Conservation (phyloP, 2,888 invertebrate genomes). For the Lampropteryx suffumata region DNA sequence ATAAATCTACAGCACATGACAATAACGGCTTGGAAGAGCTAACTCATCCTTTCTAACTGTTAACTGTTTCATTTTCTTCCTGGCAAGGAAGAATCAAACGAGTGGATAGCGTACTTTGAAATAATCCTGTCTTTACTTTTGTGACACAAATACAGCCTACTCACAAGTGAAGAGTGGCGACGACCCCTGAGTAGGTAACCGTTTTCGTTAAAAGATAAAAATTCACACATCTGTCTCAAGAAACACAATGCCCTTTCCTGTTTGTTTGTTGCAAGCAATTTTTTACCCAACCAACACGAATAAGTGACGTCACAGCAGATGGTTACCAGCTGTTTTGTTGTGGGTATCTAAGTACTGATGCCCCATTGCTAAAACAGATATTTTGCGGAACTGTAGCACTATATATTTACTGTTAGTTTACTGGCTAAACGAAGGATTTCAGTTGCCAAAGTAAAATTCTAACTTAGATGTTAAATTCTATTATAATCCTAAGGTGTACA, state of each 20-base stretch:
- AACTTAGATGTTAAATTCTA: neutral
- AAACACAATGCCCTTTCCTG: constrained; percentile 23
- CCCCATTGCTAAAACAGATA: neutral
- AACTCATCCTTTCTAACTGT: too few relatives aligned
- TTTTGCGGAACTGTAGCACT: too few relatives aligned
- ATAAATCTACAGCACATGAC: constrained; percentile 9
- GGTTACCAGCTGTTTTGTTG: constrained; percentile 17
- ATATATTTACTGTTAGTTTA: too few relatives aligned
- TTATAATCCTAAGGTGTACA: too few relatives aligned
- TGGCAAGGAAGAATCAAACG: too few relatives aligned
- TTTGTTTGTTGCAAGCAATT: constrained; percentile 19
- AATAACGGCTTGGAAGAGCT: too few relatives aligned
- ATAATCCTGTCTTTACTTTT: neutral
- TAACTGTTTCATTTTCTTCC: too few relatives aligned
- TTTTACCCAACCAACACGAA: constrained; percentile 11
- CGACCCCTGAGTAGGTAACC: constrained; percentile 9
- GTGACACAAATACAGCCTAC: constrained; percentile 3
- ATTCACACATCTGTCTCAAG: constrained; percentile 14
- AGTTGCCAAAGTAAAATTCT: too few relatives aligned
- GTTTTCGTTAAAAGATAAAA: constrained; percentile 8
- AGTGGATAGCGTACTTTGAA: neutral
- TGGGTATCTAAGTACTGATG: neutral
- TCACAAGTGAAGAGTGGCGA: neutral
- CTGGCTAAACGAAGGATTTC: too few relatives aligned
- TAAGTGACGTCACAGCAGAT: constrained; percentile 25